A percentile compares a stretch with the other conserved stretches of the same genome.
phyloP scores from a whole-genome alignment of 2,888 invertebrate species.

The Chloroclysta siterata region DNA sequence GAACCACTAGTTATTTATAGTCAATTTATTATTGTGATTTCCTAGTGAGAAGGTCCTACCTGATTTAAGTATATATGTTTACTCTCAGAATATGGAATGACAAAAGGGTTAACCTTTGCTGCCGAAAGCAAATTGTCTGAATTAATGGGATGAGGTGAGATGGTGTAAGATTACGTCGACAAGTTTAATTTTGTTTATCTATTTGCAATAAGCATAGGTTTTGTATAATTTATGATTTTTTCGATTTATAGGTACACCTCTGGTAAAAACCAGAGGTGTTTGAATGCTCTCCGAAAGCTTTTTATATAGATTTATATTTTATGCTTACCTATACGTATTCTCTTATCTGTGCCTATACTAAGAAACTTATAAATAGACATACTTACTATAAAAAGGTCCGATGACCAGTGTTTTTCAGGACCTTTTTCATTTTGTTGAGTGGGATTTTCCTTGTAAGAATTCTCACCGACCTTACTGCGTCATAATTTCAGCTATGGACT shows the following conservation, averaged over 20 bases:
- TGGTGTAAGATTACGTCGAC: not conserved
- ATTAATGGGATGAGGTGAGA: no score
- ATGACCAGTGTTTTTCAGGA: constrained; percentile 17
- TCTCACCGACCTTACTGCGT: constrained; percentile 4
- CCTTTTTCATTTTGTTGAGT: constrained; percentile 23
- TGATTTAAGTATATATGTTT: no score
- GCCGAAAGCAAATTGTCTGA: no score
- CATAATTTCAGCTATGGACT: constrained; percentile 11
- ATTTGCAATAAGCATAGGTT: not conserved
- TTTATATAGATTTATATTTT: no score
- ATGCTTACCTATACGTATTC: not conserved
- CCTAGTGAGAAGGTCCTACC: no score
- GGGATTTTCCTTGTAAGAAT: constrained; percentile 20
- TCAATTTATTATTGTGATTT: no score
- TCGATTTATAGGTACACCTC: not conserved
- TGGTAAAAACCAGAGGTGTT: no score
- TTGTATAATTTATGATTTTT: not conserved
- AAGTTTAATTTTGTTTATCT: not conserved
- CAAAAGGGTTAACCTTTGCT: no score
- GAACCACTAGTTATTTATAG: no score
- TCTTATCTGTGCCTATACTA: no score
- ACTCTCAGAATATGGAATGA: no score
- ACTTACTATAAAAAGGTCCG: constrained; percentile 1
- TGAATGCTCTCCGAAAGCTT: no score
- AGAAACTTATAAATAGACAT: not conserved